phyloP scores from a whole-genome alignment of 2,797 vertebrate species.

The Petrocephalus schoutedeni region DNA sequence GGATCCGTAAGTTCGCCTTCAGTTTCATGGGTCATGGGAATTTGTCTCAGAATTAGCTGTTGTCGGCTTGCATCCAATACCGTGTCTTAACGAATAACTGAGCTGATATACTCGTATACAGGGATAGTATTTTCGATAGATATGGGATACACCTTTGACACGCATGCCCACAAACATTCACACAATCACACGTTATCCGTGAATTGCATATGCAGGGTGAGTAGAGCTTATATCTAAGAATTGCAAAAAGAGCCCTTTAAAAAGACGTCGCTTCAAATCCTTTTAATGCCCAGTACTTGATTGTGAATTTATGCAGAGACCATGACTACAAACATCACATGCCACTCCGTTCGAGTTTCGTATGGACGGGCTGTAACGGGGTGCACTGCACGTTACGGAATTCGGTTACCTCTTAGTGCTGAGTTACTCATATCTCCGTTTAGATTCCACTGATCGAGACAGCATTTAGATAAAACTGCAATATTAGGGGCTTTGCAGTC shows the following conservation, averaged over 20 bases:
- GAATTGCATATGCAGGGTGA: background rate
- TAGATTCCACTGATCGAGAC: slow-evolving; percentile 7
- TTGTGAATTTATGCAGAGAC: background rate
- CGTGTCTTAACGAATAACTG: background rate
- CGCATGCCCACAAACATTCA: background rate
- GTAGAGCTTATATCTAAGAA: background rate
- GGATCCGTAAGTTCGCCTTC: background rate
- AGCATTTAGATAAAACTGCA: background rate
- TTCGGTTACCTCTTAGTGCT: background rate
- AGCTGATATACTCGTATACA: background rate
- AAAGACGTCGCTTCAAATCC: background rate
- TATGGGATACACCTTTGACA: background rate
- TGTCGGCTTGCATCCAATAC: background rate
- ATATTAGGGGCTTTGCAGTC: background rate
- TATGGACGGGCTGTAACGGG: background rate
- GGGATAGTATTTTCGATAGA: background rate
- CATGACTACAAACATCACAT: background rate
- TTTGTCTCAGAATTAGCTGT: background rate
- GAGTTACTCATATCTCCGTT: background rate
- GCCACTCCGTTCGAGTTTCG: background rate
- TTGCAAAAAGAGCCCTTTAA: background rate
- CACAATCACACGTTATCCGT: background rate
- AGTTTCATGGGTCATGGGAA: background rate
- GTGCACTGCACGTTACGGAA: background rate
- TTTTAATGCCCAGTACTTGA: background rate